phyloP scores from a whole-genome alignment of 2,888 invertebrate genomes.

The Loripinus fragilis region DNA sequence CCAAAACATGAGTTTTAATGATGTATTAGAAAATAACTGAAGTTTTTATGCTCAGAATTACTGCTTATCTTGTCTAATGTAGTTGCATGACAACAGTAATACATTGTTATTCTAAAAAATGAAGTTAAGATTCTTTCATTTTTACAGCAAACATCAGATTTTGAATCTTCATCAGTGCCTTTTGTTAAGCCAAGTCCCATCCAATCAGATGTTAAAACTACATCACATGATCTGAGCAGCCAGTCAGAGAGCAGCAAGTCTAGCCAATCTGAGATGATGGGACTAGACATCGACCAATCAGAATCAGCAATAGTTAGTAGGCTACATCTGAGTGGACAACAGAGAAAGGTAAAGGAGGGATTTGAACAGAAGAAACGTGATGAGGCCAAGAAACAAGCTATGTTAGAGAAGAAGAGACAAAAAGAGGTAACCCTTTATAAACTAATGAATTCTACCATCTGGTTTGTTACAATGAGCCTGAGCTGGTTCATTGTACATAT shows the following conservation, averaged over 20 bases:
- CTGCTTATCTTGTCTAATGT: no score
- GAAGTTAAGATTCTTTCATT: no score
- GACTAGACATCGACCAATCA: slow-evolving; percentile 49
- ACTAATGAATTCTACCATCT: no score
- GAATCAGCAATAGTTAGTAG: slow-evolving; percentile 73
- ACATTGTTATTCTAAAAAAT: no score
- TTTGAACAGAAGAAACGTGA: slow-evolving; percentile 76
- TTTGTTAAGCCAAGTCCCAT: slow-evolving; percentile 62
- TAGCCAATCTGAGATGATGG: slow-evolving; percentile 31
- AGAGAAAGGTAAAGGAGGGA: slow-evolving; percentile 71
- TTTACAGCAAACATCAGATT: slow-evolving; percentile 44
- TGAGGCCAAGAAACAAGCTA: slow-evolving; percentile 68
- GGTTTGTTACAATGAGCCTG: no score
- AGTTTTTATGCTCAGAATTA: no score
- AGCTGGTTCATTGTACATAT: no score
- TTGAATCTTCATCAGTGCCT: slow-evolving; percentile 58
- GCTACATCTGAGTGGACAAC: slow-evolving; percentile 73
- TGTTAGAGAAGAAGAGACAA: slow-evolving; percentile 69
- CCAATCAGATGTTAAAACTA: slow-evolving; percentile 21
- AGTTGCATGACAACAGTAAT: no score
- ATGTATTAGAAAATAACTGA: no score
- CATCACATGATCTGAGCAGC: slow-evolving; percentile 17
- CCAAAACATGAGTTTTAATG: no score
- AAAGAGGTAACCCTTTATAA: no score
- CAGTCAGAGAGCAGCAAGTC: slow-evolving; percentile 27